Conservation (phyloP, 2,797 vertebrate species). For the Atherinosoma microstoma region DNA sequence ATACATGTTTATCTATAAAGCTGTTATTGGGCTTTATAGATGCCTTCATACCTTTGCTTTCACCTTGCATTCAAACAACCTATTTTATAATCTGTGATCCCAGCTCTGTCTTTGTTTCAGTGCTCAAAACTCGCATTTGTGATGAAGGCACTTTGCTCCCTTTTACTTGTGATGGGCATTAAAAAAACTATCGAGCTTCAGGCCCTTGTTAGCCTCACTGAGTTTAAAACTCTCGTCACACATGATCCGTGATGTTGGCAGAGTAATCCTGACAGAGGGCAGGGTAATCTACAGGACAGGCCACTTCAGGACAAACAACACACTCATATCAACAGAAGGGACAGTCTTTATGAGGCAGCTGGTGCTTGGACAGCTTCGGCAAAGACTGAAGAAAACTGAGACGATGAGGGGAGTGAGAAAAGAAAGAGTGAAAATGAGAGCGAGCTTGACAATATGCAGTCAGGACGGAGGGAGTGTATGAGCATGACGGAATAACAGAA, state of each 20-base stretch:
- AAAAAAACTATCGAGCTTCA: too few relatives aligned
- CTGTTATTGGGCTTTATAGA: too few relatives aligned
- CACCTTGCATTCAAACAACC: too few relatives aligned
- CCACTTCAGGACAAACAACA: conserved; percentile 44
- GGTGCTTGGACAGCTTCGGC: conserved; percentile 22
- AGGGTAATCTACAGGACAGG: conserved; percentile 48
- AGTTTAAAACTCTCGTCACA: background rate
- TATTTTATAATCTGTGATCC: too few relatives aligned
- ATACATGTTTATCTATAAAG: too few relatives aligned
- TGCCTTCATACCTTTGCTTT: too few relatives aligned
- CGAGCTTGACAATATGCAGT: conserved; percentile 27
- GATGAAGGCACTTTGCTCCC: too few relatives aligned
- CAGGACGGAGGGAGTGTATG: conserved; percentile 17
- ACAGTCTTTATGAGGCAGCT: conserved; percentile 42
- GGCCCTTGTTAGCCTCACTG: too few relatives aligned
- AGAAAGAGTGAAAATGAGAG: conserved; percentile 1
- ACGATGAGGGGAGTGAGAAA: background rate
- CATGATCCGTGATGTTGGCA: conserved; percentile 18
- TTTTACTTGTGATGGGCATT: too few relatives aligned
- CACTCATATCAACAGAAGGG: conserved; percentile 34
- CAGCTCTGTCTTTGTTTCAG: too few relatives aligned
- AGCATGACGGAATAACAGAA: conserved; percentile 63
- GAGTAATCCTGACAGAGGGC: conserved; percentile 54
- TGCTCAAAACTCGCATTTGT: too few relatives aligned
- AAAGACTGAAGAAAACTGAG: conserved; percentile 32